phyloP scores from a whole-genome alignment of 2,888 invertebrate genomes.

The Phortica okadai region DNA sequence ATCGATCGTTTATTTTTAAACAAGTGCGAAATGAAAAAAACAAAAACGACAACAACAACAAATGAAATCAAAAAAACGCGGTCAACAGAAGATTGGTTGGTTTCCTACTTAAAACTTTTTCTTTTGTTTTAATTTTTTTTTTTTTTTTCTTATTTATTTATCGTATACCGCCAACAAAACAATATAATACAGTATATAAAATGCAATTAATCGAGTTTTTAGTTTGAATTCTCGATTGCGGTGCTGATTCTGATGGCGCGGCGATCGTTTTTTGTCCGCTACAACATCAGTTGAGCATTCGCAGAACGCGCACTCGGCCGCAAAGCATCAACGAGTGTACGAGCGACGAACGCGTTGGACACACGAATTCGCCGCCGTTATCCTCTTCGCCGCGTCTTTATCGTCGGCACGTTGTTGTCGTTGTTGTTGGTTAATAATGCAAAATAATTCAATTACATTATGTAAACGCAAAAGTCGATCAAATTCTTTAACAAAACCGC shows the following conservation, averaged over 20 bases:
- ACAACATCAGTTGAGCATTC: background rate
- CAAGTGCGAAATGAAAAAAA: conserved; percentile 36
- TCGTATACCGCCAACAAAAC: conserved; percentile 34
- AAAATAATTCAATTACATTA: conserved; percentile 24
- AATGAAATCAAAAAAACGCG: conserved; percentile 36
- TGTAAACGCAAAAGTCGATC: conserved; percentile 19
- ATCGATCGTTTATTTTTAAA: conserved; percentile 55
- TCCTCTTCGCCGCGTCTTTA: background rate
- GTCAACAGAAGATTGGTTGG: conserved; percentile 18
- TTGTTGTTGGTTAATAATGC: background rate
- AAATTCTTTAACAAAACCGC: background rate
- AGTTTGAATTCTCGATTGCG: background rate
- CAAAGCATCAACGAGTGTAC: background rate
- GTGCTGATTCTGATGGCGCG: background rate
- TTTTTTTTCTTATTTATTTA: conserved; percentile 37
- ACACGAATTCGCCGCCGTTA: background rate
- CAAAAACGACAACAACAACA: conserved; percentile 25
- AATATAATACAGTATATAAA: background rate
- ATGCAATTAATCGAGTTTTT: too few species aligned
- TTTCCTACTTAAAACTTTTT: conserved; percentile 37
- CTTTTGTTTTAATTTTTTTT: conserved; percentile 41
- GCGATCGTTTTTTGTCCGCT: background rate
- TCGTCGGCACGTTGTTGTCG: background rate
- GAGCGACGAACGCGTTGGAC: background rate
- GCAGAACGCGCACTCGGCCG: background rate